Evolutionary conservation across 2,113 vertebrate species (phyloP).

Genomic region (Camelus dromedarius): DNA sequence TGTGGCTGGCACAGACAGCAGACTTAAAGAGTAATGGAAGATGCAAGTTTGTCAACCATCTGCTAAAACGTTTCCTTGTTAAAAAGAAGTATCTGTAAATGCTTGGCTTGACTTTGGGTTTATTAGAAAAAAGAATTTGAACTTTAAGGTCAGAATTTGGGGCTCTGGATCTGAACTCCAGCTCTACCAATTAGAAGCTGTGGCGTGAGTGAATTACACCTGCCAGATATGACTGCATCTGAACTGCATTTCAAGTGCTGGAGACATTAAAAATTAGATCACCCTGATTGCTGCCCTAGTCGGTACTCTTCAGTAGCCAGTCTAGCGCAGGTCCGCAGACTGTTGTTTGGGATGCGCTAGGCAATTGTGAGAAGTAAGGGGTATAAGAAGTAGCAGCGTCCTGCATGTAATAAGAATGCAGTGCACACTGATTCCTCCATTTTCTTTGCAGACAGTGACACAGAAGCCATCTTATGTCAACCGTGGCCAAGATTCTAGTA

Average conservation of each 20-base stretch:
- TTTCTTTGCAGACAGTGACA: neutral
- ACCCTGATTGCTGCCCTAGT: neutral
- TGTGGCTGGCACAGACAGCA: neutral
- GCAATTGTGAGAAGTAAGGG: neutral
- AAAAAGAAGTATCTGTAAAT: neutral
- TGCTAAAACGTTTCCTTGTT: neutral
- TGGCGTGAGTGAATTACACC: neutral
- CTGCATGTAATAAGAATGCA: neutral
- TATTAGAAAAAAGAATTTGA: neutral
- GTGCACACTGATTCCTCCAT: neutral
- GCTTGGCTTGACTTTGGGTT: neutral
- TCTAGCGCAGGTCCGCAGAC: neutral
- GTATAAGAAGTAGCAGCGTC: neutral
- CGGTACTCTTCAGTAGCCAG: accelerated
- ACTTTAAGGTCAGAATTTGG: neutral
- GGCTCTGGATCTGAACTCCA: neutral
- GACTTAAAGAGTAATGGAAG: neutral
- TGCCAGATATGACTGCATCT: neutral
- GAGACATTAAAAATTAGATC: neutral
- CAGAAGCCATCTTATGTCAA: neutral
- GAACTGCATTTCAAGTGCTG: neutral
- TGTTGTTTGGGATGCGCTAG: neutral
- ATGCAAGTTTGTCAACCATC: neutral
- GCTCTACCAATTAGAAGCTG: neutral
- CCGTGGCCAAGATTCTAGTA: neutral